Evolutionary conservation across 2,888 invertebrate species (phyloP), one percentile per base, ranked within the genome.

Genomic region (Dione juno): DNA sequence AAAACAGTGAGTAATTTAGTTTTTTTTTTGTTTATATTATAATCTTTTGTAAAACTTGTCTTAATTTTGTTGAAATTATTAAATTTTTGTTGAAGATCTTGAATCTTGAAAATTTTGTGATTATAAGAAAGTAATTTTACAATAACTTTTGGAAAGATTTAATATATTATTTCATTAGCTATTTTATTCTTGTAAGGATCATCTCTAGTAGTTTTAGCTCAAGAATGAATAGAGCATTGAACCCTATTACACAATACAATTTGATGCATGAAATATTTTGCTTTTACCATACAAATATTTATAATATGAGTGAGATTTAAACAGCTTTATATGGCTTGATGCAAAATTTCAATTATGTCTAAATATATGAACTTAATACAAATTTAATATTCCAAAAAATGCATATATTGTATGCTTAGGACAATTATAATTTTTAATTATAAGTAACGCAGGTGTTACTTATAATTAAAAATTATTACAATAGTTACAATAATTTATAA

Each of bases 1-100:
- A 94, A 75, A 94, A 94, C 87, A 94, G 94, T 94, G 82, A 94
- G 94, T 94, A 21, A 41, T 45, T 16, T 3, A 1, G 10, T 43
- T 21, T 59, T 21, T 16, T 21, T 43, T 16, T 43, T 8, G 19
- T 14, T 9, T 14, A 7, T 43, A 10, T n/a, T 28, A 19, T 9
- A 28, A 0, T 53, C 16, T 14, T 35, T 57, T n/a, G 16, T 16
- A 9, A 16, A 10, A n/a, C 10, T 16, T 48, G n/a, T n/a, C n/a
- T 16, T 16, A 28, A 28, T 28, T 3, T 5, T 28, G 5, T 28
- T 28, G 28, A 28, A 28, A 28, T 16, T 16, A 9, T 16, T 37
- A 3, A 16, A 9, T 10, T 35, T 37, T 37, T n/a, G 7, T 53
- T 48, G 8, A 48, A n/a, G 6, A 53, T 28, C 14, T 53, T 0